Conservation (phyloP, 2,888 invertebrate species). For the Oscheius sp. region DNA sequence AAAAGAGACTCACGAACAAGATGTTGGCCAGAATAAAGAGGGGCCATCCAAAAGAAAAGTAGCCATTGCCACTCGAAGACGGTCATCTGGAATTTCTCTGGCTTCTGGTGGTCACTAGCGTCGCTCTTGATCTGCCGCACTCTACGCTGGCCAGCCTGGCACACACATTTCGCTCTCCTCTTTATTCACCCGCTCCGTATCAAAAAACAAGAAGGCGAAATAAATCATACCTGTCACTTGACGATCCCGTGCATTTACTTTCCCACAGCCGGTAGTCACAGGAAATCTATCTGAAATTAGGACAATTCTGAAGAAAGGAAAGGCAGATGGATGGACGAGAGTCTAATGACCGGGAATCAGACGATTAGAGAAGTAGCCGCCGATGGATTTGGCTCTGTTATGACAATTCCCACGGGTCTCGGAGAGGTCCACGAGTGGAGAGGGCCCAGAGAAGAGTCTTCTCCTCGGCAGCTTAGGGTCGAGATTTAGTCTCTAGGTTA, state of each 20-base stretch:
- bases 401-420: conserved; percentile 35
- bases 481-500: conserved; percentile 6
- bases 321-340: conserved; percentile 6
- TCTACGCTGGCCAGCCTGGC: too few relatives aligned
- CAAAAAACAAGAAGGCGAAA: background rate
- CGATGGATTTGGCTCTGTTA: conserved; percentile 36
- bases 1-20: conserved; percentile 20
- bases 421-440: conserved; percentile 30
- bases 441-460: conserved; percentile 20
- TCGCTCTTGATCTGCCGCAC: too few relatives aligned
- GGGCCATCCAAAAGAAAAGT: background rate
- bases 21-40: conserved; percentile 6
- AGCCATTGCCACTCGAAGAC: background rate
- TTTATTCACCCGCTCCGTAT: too few relatives aligned
- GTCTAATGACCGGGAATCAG: conserved; percentile 20
- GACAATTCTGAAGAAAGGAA: conserved; percentile 1
- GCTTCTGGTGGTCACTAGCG: too few relatives aligned
- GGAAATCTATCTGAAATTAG: background rate
- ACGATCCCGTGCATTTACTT: conserved; percentile 4
- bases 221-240: conserved; percentile 12
- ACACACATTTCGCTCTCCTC: too few relatives aligned
- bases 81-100: conserved; percentile 5
- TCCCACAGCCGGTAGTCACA: background rate
- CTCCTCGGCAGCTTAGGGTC: background rate
- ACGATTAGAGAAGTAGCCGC: conserved; percentile 27